Base-by-base conservation (phyloP, 2,113 vertebrate genomes). In the Charadrius vociferus region DNA sequence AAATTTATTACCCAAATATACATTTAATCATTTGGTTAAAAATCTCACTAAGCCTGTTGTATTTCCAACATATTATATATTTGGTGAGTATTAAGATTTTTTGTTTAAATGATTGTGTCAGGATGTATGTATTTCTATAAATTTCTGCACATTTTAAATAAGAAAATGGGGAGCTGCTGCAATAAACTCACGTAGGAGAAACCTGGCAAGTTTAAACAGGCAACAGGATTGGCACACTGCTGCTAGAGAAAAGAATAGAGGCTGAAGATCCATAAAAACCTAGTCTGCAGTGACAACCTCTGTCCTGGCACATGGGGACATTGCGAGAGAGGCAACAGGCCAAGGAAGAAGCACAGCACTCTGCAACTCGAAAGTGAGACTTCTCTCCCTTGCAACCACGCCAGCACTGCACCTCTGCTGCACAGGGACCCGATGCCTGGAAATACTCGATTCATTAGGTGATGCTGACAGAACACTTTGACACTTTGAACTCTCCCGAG, bases 381-480 rank as follows among this genome's bases (percentile, higher is more conserved):
- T 80, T 47, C 29, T 50, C 21, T 50, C 49, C 22, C 22, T 45
- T 47, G 49, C n/a, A 62, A 7, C 24, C 6, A 15, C 9, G 10
- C 27, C 63, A 86, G 55, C 53, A 39, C 65, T n/a, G 34, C 50
- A 41, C 16, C 47, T 75, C 34, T 1, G 3, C 34, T 47, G 41
- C 29, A 5, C 1, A 1, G 55, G 11, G 20, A n/a, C 26, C 6
- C 37, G 47, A 12, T 0, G 5, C 23, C 32, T 58, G 71, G 41
- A 81, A 83, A 67, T 39, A 30, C 16, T 43, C 1, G 2, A 37
- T 49, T 80, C 58, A 17, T 80, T 12, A 56, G 19, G 19, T 20
- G 50, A 43, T 49, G 59, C 82, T 86, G 86, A 88, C 43, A 74
- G 59, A 65, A 47, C 71, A 21, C 43, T 32, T 43, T 21, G 61